Percentiles rank a stretch among this genome's conserved stretches.
These are phyloP conservation scores for Tautogolabrus adspersus DNA, from an alignment of 2,113 vertebrate genomes.

Conservation along the genomic window DNA sequence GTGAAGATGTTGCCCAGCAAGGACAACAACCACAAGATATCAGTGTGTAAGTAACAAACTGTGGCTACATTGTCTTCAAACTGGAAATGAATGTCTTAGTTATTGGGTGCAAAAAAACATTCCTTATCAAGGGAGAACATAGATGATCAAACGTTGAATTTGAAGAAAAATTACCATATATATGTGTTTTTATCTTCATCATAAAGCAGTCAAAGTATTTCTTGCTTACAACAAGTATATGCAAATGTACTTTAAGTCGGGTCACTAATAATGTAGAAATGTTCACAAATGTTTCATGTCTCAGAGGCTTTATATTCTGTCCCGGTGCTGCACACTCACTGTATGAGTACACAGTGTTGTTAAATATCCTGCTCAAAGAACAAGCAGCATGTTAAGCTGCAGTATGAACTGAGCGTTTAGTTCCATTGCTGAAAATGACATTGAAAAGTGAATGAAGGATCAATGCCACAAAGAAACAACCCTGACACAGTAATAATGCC, in stretches of 20 bases:
- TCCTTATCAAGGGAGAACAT: not conserved
- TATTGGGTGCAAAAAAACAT: not conserved
- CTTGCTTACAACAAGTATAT: not conserved
- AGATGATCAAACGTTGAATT: no score
- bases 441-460: not conserved
- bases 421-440: not conserved
- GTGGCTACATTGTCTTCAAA: not conserved
- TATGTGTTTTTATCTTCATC: no score
- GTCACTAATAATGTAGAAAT: no score
- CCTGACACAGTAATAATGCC: not conserved
- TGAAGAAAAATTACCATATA: no score
- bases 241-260: no score
- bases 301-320: no score
- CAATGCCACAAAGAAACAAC: not conserved
- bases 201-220: no score
- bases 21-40: constrained; percentile 98
- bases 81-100: not conserved
- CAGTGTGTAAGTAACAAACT: constrained; percentile 92
- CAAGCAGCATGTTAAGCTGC: not conserved
- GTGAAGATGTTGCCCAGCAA: constrained; percentile 99
- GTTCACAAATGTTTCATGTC: no score
- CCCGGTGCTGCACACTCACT: no score
- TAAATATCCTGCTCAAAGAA: not conserved
- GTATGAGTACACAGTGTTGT: not conserved
- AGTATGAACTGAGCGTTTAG: not conserved